Base-by-base conservation (phyloP, 1,140 invertebrate genomes). In the Drosophila equinoxialis region DNA sequence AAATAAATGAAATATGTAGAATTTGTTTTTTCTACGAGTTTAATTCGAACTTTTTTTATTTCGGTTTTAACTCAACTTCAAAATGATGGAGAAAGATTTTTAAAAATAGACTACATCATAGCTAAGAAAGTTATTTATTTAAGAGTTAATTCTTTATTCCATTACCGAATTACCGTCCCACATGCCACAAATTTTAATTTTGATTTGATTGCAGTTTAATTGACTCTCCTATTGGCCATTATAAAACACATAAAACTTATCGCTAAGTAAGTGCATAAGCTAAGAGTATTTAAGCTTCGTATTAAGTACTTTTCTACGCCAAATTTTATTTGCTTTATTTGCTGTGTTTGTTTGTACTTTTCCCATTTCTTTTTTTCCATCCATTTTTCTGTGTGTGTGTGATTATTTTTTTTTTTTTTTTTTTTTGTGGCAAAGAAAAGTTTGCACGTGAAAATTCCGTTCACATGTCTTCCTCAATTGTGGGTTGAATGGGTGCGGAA, bases 361-460 rank as follows among this genome's bases (percentile, higher is more conserved):
- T 51, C 1, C 6, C 14, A 20, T 10, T 23, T 8, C 42, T 17
- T 48, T 67, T 67, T 68, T 74, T 82, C 68, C 3, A 5, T 30
- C 30, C 30, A 6, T 69, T 71, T 70, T 76, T 33, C 39, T 68
- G 13, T 60, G 30, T 30, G 30, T 66, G 42, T 63, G 39, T 72
- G 45, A 17, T 45, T 7, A 7, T 48, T 48, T 48, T 54, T 65
- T 66, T 68, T 82, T 67, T 69, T 63, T 70, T 71, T 69, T 76
- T 75, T n/a, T n/a, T n/a, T 76, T 76, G 54, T n/a, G 26, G 54
- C 7, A 77, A 67, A 70, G 62, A 70, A 87, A 87, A 89, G 72
- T 89, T 87, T 87, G 73, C 84, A 87, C 83, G 80, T 89, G 84
- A 77, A 87, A 87, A 87, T 89, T 89, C 72, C 72, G 84, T 89